A percentile compares a stretch with the other conserved stretches of the same genome.
Conservation (phyloP, 2,113 vertebrate genomes). For the Coptodon rendalli region DNA sequence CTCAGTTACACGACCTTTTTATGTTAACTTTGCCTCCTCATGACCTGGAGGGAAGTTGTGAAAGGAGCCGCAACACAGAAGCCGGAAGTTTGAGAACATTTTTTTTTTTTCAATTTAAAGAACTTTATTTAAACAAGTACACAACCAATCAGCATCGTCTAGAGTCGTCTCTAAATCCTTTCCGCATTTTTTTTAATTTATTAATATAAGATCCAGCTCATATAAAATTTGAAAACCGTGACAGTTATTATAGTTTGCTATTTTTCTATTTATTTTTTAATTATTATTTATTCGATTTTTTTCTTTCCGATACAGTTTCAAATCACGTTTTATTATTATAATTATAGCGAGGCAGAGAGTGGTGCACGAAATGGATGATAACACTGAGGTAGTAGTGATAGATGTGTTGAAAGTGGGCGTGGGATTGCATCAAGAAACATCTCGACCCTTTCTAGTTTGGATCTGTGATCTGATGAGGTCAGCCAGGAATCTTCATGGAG, state of each 20-base stretch:
- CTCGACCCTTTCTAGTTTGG: accelerated
- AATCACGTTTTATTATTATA: not conserved
- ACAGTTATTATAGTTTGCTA: not conserved
- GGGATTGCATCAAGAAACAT: not conserved
- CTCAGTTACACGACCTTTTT: not conserved
- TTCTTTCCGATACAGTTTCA: not conserved
- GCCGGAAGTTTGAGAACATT: not conserved
- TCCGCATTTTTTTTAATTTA: not conserved
- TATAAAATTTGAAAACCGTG: not conserved
- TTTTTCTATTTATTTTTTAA: not conserved
- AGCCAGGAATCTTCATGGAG: not conserved
- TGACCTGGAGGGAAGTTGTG: not conserved
- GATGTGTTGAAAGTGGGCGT: not conserved
- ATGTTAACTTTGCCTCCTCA: not conserved
- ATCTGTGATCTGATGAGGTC: not conserved
- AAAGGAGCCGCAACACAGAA: not conserved
- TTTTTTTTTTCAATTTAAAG: not conserved
- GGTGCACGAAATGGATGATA: not conserved
- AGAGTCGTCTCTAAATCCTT: not conserved
- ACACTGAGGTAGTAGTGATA: not conserved
- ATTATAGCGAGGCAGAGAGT: not conserved
- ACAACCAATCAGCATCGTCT: no score
- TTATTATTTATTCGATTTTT: not conserved
- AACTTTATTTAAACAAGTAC: not conserved
- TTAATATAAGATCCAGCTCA: not conserved